Evolutionary conservation across 2,797 vertebrate genomes (phyloP), one percentile per base, ranked within the genome.

Genomic region (Anguilla obscura): DNA sequence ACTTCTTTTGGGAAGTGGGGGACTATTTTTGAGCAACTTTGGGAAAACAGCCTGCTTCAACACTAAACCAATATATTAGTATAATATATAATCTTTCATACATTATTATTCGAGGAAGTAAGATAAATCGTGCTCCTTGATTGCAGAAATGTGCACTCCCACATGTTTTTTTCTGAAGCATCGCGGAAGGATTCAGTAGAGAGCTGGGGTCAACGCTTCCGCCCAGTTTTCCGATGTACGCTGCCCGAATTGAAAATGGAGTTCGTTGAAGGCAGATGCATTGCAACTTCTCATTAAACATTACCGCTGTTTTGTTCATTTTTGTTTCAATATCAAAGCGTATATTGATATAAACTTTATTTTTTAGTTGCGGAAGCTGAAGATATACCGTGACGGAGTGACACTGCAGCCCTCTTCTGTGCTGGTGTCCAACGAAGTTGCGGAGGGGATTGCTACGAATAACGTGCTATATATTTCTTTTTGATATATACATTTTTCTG

Each of bases 151-250:
- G 48, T 85, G 36, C 48, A 33, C 24, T 58, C 18, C 30, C 84
- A 58, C 52, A 36, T 56, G 30, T 45, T 91, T 36, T 93, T 92
- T 94, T 95, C 94, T 90, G 92, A 91, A 93, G 93, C 91, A 90
- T 91, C 93, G 96, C 96, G 96, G 96, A 97, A 95, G 96, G 96
- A 96, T 97, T 94, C 92, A 89, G 93, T 93, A 89, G 63, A 79
- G 89, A 92, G 93, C 91, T 86, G 85, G 94, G 94, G 94, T 94
- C 95, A 92, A 96, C 94, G 95, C 96, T 96, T 97, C 96, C 96
- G 96, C 96, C 95, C 95, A 96, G 96, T 97, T 96, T 97, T 96
- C 95, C 96, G 95, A 95, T 94, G 95, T 95, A 94, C 94, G 92
- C 92, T 90, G 93, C 91, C 93, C 91, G 93, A 95, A 93, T 95